Evolutionary conservation across 1,140 invertebrate genomes (phyloP).

Genomic region (Bombyx mandarina): DNA sequence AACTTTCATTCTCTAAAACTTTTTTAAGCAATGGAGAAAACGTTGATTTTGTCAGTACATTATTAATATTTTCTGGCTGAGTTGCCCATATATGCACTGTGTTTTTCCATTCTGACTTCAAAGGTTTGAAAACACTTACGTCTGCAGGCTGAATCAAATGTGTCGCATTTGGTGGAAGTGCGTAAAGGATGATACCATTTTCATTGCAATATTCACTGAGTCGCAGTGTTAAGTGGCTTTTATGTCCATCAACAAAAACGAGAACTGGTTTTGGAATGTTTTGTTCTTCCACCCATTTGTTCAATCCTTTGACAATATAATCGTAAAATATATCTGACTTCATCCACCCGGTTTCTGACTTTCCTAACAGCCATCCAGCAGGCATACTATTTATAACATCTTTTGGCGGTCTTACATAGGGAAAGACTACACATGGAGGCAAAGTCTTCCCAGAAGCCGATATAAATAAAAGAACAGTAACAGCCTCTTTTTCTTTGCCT

Average conservation of each 20-base stretch:
- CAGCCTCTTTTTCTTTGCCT: neutral
- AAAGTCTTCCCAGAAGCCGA: neutral
- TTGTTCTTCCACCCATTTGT: conserved; percentile 20
- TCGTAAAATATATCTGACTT: conserved; percentile 50
- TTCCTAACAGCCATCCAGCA: conserved; percentile 23
- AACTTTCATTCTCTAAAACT: too few species aligned
- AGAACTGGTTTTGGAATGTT: conserved; percentile 34
- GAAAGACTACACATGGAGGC: neutral
- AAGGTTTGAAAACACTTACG: conserved; percentile 27
- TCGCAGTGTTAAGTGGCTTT: conserved; percentile 37
- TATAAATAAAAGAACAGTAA: neutral
- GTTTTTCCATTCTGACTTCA: conserved; percentile 5
- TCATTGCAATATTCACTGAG: conserved; percentile 44
- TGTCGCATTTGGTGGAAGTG: conserved; percentile 13
- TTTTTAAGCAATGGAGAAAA: too few species aligned
- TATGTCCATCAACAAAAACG: conserved; percentile 58
- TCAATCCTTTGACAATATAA: conserved; percentile 50
- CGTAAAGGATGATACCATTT: conserved; percentile 44
- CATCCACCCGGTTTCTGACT: conserved; percentile 54
- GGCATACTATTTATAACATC: conserved; percentile 11
- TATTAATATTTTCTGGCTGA: too few species aligned
- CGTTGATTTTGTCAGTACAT: too few species aligned
- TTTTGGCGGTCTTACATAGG: conserved; percentile 6
- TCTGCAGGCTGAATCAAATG: conserved; percentile 17
- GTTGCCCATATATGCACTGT: too few species aligned